phyloP scores from a whole-genome alignment of 2,797 vertebrate species.

The Epinephelus malabaricus region DNA sequence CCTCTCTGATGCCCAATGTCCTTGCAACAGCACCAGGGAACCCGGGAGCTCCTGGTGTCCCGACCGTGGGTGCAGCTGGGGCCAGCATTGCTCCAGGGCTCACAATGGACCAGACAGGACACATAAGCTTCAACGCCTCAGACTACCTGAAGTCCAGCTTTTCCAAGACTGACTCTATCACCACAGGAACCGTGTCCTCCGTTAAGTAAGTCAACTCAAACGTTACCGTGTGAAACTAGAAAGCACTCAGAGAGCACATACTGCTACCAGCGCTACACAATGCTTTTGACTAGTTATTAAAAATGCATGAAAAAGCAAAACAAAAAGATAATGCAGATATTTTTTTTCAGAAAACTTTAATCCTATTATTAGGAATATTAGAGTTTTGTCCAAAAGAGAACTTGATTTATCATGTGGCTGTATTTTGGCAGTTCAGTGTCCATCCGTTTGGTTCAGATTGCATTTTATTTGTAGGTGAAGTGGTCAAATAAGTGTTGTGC shows the following conservation, averaged over 20 bases:
- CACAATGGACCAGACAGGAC: constrained; percentile 89
- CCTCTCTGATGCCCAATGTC: constrained; percentile 89
- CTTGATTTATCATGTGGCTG: too few species aligned
- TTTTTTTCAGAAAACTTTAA: too few species aligned
- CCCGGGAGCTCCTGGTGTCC: constrained; percentile 83
- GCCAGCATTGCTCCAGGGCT: constrained; percentile 81
- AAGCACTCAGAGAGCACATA: neutral
- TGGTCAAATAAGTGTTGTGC: neutral
- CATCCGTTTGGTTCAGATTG: neutral
- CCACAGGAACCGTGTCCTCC: constrained; percentile 98
- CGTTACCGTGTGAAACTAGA: neutral
- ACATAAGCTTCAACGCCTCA: constrained; percentile 92
- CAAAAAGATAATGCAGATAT: too few species aligned
- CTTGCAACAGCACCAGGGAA: constrained; percentile 87
- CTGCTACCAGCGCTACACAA: neutral
- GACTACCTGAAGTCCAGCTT: constrained; percentile 98
- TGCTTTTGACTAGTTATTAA: neutral
- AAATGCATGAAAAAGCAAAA: too few species aligned
- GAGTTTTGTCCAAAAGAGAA: too few species aligned
- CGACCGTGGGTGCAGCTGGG: constrained; percentile 74
- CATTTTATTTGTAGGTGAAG: neutral
- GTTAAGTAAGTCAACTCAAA: constrained; percentile 92
- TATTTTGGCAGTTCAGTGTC: neutral
- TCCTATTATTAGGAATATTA: too few species aligned
- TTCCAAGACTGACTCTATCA: constrained; percentile 99